Evolutionary conservation across 2,888 invertebrate genomes (phyloP), one percentile per base, ranked within the genome.

Genomic region (Trachelus tabidus): DNA sequence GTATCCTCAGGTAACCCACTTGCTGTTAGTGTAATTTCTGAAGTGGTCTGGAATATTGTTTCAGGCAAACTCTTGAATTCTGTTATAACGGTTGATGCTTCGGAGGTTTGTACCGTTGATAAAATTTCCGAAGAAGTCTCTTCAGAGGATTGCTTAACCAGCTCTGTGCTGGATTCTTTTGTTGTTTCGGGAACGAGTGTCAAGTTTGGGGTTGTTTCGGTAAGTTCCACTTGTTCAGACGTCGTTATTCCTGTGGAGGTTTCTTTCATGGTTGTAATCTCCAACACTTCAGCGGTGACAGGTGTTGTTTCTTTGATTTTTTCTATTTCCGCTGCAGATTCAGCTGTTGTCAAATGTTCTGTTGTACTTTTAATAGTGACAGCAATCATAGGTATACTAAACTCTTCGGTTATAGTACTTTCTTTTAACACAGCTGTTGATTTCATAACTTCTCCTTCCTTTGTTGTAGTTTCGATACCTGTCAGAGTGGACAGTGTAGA

Each of bases 401-500:
- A 37, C 37, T 37, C 37, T 37, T 37, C 37, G 12, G 12, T 37
- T 12, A 12, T 12, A 12, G 3, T 12, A 37, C 12, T 37, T 37
- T 12, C 37, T 37, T 37, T 40, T 37, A 37, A 15, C 33, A 40
- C 37, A 12, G 73, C 77, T 15, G 68, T 34, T 0, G 74, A 9
- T 12, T 31, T 40, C 35, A 71, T 68, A 40, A 6, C 23, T 68
- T 33, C 69, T n/a, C 31, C 35, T 68, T 78, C 75, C 3, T 81
- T 73, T 68, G 75, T 81, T 75, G 81, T 78, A 37, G 73, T 71
- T 56, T 77, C 69, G 30, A 85, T 78, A 69, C 88, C 85, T 75
- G 87, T 89, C 31, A 83, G 81, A 4, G 88, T 85, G 73, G 79
- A 73, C 75, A 76, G 81, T 69, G 73, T 56, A 76, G 81, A 79